Percentiles rank a stretch among this genome's conserved stretches.
Evolutionary conservation across 2,113 vertebrate species (phyloP).

Genomic region (Sinocyclocheilus rhinocerous): DNA sequence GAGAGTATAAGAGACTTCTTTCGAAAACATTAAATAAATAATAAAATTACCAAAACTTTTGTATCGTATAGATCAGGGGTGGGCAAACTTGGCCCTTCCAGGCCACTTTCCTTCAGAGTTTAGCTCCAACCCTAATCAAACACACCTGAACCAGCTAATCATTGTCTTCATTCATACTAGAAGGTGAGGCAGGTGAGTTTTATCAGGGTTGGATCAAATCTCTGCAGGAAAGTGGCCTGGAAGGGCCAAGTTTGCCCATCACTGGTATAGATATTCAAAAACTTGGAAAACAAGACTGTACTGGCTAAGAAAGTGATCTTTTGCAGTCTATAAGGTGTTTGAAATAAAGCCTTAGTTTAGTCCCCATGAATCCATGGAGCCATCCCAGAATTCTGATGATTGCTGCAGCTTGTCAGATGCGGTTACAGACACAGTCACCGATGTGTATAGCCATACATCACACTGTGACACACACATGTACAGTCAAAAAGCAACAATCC

Average conservation of each 20-base stretch:
- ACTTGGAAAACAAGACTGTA: not conserved
- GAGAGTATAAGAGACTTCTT: not conserved
- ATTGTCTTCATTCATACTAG: no score
- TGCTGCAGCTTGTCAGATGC: not conserved
- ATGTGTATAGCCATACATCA: not conserved
- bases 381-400: not conserved
- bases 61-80: no score
- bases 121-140: no score
- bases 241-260: no score
- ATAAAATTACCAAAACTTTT: not conserved
- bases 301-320: not conserved
- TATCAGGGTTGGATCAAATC: no score
- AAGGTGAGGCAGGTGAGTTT: no score
- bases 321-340: not conserved
- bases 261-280: no score
- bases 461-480: slow-evolving; percentile 8
- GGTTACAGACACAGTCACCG: not conserved
- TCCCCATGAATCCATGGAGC: not conserved
- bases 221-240: no score
- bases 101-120: no score
- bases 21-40: not conserved
- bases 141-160: no score
- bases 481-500: slow-evolving; percentile 42
- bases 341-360: slow-evolving; percentile 8
- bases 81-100: no score